Percentiles rank a stretch among this genome's conserved stretches.
These are phyloP conservation scores for Hestina assimilis DNA, from an alignment of 1,140 invertebrate genomes.

Conservation along the genomic window DNA sequence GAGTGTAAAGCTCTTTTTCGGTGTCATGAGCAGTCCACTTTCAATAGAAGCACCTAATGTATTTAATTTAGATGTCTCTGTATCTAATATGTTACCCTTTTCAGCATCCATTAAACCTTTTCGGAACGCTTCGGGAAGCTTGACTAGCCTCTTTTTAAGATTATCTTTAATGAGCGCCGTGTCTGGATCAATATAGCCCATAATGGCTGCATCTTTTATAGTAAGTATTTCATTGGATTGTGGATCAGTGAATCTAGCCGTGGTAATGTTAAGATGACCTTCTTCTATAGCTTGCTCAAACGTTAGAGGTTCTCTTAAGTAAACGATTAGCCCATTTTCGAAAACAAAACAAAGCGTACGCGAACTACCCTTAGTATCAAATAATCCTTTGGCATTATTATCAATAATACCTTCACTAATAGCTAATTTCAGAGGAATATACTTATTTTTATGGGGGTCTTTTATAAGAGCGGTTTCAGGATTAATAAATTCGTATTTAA, in stretches of 20 bases:
- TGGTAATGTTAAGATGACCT: conserved; percentile 83
- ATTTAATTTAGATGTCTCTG: conserved; percentile 88
- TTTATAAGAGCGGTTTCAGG: conserved; percentile 87
- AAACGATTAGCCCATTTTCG: conserved; percentile 85
- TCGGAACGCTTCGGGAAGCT: conserved; percentile 90
- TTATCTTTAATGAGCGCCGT: conserved; percentile 93
- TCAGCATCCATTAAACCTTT: conserved; percentile 92
- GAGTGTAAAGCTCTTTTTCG: conserved; percentile 86
- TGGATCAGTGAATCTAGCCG: conserved; percentile 88
- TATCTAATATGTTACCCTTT: conserved; percentile 90
- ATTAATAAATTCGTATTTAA: conserved; percentile 87
- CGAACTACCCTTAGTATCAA: conserved; percentile 82
- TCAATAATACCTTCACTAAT: conserved; percentile 86
- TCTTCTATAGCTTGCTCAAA: conserved; percentile 89
- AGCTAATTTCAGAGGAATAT: conserved; percentile 85
- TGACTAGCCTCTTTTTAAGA: conserved; percentile 88
- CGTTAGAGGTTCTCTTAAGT: conserved; percentile 83
- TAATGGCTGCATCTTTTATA: conserved; percentile 89
- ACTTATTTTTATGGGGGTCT: conserved; percentile 87
- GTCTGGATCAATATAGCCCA: conserved; percentile 91
- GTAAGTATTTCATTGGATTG: conserved; percentile 84
- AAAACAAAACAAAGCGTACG: conserved; percentile 85
- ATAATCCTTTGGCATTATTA: conserved; percentile 79
- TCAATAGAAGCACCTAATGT: conserved; percentile 87
- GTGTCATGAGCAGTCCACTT: conserved; percentile 86